Conservation (phyloP, 2,797 vertebrate species). For the Falco cherrug region DNA sequence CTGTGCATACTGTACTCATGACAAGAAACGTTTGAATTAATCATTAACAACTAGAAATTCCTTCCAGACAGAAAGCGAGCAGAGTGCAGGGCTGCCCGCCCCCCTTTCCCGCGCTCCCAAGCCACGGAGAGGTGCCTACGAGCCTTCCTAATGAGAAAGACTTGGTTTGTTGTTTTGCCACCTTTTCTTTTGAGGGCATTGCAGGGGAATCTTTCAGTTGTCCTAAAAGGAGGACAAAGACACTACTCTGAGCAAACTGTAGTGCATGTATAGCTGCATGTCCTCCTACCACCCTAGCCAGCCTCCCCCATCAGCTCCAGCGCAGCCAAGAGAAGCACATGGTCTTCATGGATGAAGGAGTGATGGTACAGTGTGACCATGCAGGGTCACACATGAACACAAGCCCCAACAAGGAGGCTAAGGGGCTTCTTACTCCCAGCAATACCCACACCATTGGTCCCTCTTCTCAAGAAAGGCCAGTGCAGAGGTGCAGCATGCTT, state of each 20-base stretch:
- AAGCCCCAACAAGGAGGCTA: not conserved
- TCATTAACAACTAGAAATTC: slow-evolving; percentile 54
- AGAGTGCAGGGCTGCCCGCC: not conserved
- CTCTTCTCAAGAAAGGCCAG: not conserved
- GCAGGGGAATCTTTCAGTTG: not conserved
- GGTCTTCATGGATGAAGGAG: not conserved
- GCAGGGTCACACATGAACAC: not conserved
- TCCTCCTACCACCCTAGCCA: not conserved
- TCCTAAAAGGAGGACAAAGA: not conserved
- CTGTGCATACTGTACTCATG: slow-evolving; percentile 34
- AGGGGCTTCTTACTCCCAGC: not conserved
- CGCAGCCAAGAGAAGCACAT: not conserved
- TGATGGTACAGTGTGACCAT: rapidly evolving
- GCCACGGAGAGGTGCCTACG: not conserved
- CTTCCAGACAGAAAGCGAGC: slow-evolving; percentile 15
- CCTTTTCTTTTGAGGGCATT: not conserved
- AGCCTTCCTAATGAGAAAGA: not conserved
- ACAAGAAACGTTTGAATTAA: slow-evolving; percentile 55
- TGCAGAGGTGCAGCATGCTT: not conserved
- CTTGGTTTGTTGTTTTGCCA: not conserved
- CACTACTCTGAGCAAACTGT: not conserved
- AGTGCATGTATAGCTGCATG: not conserved
- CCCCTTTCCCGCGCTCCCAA: not conserved
- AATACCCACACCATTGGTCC: not conserved
- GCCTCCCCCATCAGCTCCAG: no score